These are phyloP conservation scores for Rhagium mordax DNA, from an alignment of 2,888 invertebrate species.

Conservation along the genomic window DNA sequence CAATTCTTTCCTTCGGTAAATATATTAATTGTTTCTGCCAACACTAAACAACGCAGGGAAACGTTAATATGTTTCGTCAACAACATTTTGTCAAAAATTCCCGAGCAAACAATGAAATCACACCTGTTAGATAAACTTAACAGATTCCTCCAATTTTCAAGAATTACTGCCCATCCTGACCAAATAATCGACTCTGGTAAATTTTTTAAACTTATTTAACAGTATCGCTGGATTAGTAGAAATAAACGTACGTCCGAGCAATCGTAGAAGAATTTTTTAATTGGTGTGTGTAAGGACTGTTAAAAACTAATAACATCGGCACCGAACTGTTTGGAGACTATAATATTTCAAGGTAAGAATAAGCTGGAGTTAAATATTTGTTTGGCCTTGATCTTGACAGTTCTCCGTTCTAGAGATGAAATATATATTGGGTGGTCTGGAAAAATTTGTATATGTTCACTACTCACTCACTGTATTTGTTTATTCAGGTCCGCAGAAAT, in stretches of 20 bases:
- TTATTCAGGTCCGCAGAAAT: no score
- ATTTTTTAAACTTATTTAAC: no score
- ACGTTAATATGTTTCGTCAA: slow-evolving; percentile 18
- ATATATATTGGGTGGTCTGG: slow-evolving; percentile 25
- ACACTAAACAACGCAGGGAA: slow-evolving; percentile 19
- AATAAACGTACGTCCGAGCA: no score
- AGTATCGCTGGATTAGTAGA: no score
- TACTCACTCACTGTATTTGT: no score
- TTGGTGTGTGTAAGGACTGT: background rate
- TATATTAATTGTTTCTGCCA: slow-evolving; percentile 27
- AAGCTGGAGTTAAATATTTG: slow-evolving; percentile 22
- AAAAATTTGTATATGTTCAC: background rate
- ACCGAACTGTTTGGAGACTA: slow-evolving; percentile 16
- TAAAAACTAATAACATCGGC: background rate
- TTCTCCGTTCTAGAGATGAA: slow-evolving; percentile 8
- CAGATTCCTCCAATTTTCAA: slow-evolving; percentile 24
- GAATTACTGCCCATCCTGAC: slow-evolving; percentile 24
- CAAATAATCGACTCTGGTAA: no score
- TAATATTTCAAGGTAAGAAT: slow-evolving; percentile 27
- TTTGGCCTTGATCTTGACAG: slow-evolving; percentile 31
- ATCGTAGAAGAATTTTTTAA: background rate
- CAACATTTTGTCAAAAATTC: slow-evolving; percentile 29
- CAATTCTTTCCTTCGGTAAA: slow-evolving; percentile 19
- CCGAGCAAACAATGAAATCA: slow-evolving; percentile 26
- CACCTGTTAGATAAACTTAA: slow-evolving; percentile 32